Conservation (phyloP, 2,888 invertebrate genomes). For the Clanis bilineata region DNA sequence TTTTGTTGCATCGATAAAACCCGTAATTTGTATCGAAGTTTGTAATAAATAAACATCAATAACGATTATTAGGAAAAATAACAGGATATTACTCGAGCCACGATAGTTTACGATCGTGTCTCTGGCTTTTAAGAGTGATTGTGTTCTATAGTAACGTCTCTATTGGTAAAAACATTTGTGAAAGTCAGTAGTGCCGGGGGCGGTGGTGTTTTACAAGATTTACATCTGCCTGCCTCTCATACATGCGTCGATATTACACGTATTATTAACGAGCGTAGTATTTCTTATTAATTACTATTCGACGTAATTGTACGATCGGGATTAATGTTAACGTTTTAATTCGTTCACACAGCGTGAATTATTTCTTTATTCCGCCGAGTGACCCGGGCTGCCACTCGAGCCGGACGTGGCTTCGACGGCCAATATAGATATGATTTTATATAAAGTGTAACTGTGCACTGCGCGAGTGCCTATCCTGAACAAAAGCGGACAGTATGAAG, state of each 20-base stretch:
- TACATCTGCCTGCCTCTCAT: constrained; percentile 66
- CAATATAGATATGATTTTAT: constrained; percentile 67
- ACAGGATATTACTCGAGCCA: constrained; percentile 75
- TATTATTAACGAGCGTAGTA: constrained; percentile 73
- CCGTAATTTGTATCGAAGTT: constrained; percentile 78
- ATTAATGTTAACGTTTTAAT: constrained; percentile 64
- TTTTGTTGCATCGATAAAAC: constrained; percentile 77
- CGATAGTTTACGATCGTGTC: constrained; percentile 70
- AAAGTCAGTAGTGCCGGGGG: constrained; percentile 69
- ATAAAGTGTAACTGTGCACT: constrained; percentile 53
- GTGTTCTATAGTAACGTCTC: constrained; percentile 75
- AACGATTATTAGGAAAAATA: constrained; percentile 81
- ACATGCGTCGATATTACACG: constrained; percentile 69
- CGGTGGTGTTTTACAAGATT: constrained; percentile 65
- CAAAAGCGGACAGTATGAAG: constrained; percentile 48
- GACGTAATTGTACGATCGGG: constrained; percentile 69
- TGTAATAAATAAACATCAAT: constrained; percentile 82
- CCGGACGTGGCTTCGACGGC: constrained; percentile 62
- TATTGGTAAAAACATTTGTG: constrained; percentile 75
- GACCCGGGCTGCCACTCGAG: constrained; percentile 49
- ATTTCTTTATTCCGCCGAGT: constrained; percentile 64
- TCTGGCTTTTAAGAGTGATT: constrained; percentile 59
- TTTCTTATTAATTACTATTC: constrained; percentile 72
- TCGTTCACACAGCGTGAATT: constrained; percentile 62
- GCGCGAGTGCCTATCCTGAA: constrained; percentile 56